Conservation (phyloP, 1,140 invertebrate genomes). For the Cataglyphis hispanica region DNA sequence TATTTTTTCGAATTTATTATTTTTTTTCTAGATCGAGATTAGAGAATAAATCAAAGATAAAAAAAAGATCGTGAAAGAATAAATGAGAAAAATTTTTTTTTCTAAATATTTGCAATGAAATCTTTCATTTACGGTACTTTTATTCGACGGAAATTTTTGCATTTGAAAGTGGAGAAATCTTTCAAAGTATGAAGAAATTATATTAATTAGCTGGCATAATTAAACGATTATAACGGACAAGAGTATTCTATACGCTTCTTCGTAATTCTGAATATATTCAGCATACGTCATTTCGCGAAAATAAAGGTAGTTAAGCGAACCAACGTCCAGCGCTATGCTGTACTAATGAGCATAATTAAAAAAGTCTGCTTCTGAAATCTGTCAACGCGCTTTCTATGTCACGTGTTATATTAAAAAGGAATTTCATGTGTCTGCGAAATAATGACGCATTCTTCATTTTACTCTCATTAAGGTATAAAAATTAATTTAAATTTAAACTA, state of each 20-base stretch:
- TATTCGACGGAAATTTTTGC: neutral
- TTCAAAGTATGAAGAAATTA: neutral
- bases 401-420: slow-evolving; percentile 46
- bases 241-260: neutral
- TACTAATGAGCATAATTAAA: slow-evolving; percentile 61
- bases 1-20: neutral
- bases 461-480: slow-evolving; percentile 25
- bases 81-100: neutral
- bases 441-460: slow-evolving; percentile 31
- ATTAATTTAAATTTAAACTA: slow-evolving; percentile 23
- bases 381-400: slow-evolving; percentile 25
- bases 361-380: slow-evolving; percentile 28
- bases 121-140: neutral
- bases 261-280: slow-evolving; percentile 7
- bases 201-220: slow-evolving; percentile 10
- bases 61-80: neutral
- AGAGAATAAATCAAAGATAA: neutral
- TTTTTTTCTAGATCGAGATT: neutral
- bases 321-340: neutral
- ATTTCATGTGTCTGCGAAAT: slow-evolving; percentile 25
- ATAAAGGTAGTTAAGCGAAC: slow-evolving; percentile 54
- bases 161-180: neutral
- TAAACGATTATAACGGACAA: slow-evolving; percentile 21
- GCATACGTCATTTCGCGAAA: slow-evolving; percentile 25
- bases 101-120: neutral